Conservation (phyloP, 2,888 invertebrate genomes). For the Melangyna quadrimaculata region DNA sequence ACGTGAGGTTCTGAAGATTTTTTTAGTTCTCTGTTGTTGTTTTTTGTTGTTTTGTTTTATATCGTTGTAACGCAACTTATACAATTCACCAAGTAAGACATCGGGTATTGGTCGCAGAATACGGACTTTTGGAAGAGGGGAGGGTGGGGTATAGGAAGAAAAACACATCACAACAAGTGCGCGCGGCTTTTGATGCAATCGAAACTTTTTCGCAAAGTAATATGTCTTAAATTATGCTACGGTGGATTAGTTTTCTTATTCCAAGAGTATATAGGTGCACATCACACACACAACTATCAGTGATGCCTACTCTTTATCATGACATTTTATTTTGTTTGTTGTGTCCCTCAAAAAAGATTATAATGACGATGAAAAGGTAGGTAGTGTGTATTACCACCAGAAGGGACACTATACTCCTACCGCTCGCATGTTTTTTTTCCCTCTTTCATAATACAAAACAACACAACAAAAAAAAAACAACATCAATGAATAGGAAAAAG, state of each 20-base stretch:
- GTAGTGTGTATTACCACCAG: conserved; percentile 23
- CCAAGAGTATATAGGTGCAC: conserved; percentile 12
- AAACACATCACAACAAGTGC: conserved; percentile 60
- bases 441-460: conserved; percentile 43
- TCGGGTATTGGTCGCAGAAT: conserved; percentile 23
- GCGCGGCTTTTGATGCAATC: conserved; percentile 69
- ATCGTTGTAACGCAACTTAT: conserved; percentile 57
- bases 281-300: not conserved
- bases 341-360: conserved; percentile 43
- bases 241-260: conserved; percentile 65
- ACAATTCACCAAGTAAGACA: conserved; percentile 68
- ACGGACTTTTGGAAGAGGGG: conserved; percentile 4
- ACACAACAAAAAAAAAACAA: not conserved
- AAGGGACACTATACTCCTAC: conserved; percentile 21
- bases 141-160: conserved; percentile 4
- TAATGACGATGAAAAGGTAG: conserved; percentile 29
- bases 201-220: conserved; percentile 67
- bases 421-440: conserved; percentile 16
- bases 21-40: not conserved
- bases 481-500: conserved; percentile 40
- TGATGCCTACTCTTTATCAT: conserved; percentile 56
- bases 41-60: conserved; percentile 12
- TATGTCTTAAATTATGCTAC: conserved; percentile 69
- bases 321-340: conserved; percentile 29
- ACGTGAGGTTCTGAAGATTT: conserved; percentile 61